Evolutionary conservation across 2,888 invertebrate genomes (phyloP).

Genomic region (Tipula confusa): DNA sequence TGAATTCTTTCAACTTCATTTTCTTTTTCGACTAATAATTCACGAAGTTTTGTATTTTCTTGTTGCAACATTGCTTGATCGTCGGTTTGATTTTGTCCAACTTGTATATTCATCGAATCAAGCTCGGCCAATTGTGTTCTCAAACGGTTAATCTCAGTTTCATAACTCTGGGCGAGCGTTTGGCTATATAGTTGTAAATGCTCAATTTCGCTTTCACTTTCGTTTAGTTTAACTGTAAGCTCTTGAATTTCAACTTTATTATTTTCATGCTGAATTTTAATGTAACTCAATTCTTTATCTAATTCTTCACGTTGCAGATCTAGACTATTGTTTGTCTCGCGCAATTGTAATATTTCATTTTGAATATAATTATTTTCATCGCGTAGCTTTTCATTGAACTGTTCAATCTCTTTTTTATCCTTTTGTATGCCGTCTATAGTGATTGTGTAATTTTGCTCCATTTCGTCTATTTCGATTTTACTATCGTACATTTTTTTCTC

Average conservation of each 20-base stretch:
- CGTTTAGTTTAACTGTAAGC: slow-evolving; percentile 47
- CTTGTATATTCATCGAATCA: slow-evolving; percentile 46
- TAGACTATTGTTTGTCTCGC: slow-evolving; percentile 42
- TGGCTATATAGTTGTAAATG: slow-evolving; percentile 47
- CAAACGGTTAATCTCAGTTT: slow-evolving; percentile 45
- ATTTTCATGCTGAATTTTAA: slow-evolving; percentile 47
- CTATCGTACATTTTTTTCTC: slow-evolving; percentile 49
- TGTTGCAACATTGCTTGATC: slow-evolving; percentile 50
- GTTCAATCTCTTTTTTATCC: slow-evolving; percentile 51
- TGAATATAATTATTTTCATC: slow-evolving; percentile 56
- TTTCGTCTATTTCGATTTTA: slow-evolving; percentile 51
- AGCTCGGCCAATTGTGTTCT: slow-evolving; percentile 46
- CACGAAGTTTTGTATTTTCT: slow-evolving; percentile 57
- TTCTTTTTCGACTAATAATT: slow-evolving; percentile 53
- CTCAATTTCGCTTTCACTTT: slow-evolving; percentile 50
- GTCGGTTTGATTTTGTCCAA: slow-evolving; percentile 50
- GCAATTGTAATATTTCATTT: slow-evolving; percentile 50
- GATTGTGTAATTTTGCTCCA: slow-evolving; percentile 52
- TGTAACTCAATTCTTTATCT: slow-evolving; percentile 43
- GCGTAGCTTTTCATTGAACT: slow-evolving; percentile 58
- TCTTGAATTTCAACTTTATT: slow-evolving; percentile 47
- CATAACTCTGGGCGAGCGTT: slow-evolving; percentile 44
- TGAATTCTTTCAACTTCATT: slow-evolving; percentile 32
- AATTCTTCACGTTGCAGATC: slow-evolving; percentile 44
- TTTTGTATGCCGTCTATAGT: slow-evolving; percentile 44